These are phyloP conservation scores for Pontoporia blainvillei DNA, from an alignment of 2,113 vertebrate genomes.

Conservation along the genomic window DNA sequence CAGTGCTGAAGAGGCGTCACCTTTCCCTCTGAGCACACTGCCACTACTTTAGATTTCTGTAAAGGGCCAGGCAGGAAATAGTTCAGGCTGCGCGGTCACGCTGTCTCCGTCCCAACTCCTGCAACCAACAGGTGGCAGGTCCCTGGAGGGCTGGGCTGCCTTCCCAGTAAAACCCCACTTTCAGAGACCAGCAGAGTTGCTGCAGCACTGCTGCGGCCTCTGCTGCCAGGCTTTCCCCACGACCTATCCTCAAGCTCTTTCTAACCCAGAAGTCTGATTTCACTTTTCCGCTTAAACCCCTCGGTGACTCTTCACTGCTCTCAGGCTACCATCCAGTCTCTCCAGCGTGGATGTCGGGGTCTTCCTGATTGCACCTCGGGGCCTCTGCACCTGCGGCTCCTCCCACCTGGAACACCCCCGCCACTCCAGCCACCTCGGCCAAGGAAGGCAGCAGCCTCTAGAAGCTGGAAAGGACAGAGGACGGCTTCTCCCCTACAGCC, in stretches of 20 bases:
- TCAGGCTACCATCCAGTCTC: background rate
- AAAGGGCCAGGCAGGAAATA: background rate
- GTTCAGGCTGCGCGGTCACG: background rate
- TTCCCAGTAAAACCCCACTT: background rate
- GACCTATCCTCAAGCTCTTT: background rate
- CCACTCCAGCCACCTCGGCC: background rate
- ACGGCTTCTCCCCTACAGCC: background rate
- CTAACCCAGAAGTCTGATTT: background rate
- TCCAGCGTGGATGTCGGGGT: fast-evolving
- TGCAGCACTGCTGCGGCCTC: background rate
- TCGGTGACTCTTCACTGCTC: background rate
- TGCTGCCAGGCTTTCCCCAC: background rate
- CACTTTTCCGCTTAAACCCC: background rate
- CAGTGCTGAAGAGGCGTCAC: background rate
- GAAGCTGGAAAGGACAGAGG: background rate
- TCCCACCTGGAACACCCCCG: background rate
- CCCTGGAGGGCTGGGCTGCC: background rate
- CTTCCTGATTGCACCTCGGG: background rate
- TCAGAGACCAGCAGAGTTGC: too few relatives aligned
- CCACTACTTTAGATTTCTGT: background rate
- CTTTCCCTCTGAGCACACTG: background rate
- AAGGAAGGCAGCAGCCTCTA: background rate
- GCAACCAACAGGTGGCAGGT: background rate
- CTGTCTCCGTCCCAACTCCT: background rate
- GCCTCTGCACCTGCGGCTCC: background rate